Evolutionary conservation across 2,797 vertebrate species (phyloP).

Genomic region (Tachyglossus aculeatus): DNA sequence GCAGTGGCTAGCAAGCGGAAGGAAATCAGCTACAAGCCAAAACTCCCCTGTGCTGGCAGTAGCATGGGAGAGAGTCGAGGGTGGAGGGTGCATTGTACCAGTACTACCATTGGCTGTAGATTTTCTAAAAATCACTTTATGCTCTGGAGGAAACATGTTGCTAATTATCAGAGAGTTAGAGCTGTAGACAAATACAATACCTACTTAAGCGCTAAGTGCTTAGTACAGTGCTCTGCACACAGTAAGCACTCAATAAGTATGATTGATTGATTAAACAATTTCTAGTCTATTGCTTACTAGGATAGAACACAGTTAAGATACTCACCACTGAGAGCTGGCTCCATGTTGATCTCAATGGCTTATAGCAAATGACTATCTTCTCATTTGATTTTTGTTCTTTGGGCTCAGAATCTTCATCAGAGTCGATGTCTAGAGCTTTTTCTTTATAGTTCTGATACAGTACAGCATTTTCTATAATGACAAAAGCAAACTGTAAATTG

Average conservation of each 20-base stretch:
- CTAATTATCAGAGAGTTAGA: slow-evolving; percentile 14
- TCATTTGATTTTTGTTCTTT: slow-evolving; percentile 79
- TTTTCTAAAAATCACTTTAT: too few relatives aligned
- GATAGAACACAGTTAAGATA: slow-evolving; percentile 38
- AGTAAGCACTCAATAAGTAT: too few relatives aligned
- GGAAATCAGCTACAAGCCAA: too few relatives aligned
- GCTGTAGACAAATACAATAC: background rate
- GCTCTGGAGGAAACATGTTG: background rate
- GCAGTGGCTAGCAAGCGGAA: too few relatives aligned
- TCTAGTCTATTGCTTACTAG: too few relatives aligned
- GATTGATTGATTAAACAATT: too few relatives aligned
- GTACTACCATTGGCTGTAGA: too few relatives aligned
- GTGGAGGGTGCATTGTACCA: too few relatives aligned
- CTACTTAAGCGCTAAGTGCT: too few relatives aligned
- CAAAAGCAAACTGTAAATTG: slow-evolving; percentile 20
- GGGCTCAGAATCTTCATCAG: slow-evolving; percentile 88
- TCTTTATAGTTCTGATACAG: slow-evolving; percentile 98
- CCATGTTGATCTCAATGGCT: slow-evolving; percentile 90
- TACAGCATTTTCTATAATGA: slow-evolving; percentile 87
- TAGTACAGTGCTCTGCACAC: too few relatives aligned
- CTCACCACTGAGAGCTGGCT: slow-evolving; percentile 93
- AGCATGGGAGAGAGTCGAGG: too few relatives aligned
- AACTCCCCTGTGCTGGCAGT: too few relatives aligned
- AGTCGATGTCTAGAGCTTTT: slow-evolving; percentile 93
- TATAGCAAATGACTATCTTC: slow-evolving; percentile 85